Evolutionary conservation across 1,140 invertebrate species (phyloP), one percentile per base, ranked within the genome.

Genomic region (Melitaea cinxia): DNA sequence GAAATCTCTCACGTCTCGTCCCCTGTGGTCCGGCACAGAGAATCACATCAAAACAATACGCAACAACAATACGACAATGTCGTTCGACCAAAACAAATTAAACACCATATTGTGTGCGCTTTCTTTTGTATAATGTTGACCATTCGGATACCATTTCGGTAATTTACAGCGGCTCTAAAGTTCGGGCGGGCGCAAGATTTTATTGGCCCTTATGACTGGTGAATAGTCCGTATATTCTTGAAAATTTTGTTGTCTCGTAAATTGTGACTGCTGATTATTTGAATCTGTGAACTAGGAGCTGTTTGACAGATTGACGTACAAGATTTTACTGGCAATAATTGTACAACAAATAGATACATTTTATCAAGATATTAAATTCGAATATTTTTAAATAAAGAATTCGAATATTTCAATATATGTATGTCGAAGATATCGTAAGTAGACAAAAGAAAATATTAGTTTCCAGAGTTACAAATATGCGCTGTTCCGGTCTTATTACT

Each of bases 21-120:
- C 73, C 80, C 82, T 75, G 78, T 61, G 35, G 80, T 55, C 66
- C 59, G 53, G 47, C 42, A 77, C 69, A 75, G 74, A 69, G 35
- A 58, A 45, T 63, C 39, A 17, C 53, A 78, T 81, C 73, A 65
- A 68, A 71, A 76, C 77, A 87, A 85, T 81, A 78, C 78, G 75
- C 57, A 42, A 63, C 55, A 77, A 83, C 80, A 87, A 85, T 71
- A 64, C 65, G 15, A 66, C 77, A 81, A 78, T 84, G 74, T 69
- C 63, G 67, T 73, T 70, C 73, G 82, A 88, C 85, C 85, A 88
- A 88, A 88, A 88, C 85, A 88, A 86, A 88, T 88, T 88, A 88
- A 76, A 67, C 69, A 64, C 63, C 37, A 37, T 58, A 75, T 83
- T 84, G 76, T 77, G 54, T 61, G 55, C 53, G 63, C 65, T 72